Evolutionary conservation across 2,888 invertebrate species (phyloP), one percentile per base, ranked within the genome.

Genomic region (Salticus scenicus): DNA sequence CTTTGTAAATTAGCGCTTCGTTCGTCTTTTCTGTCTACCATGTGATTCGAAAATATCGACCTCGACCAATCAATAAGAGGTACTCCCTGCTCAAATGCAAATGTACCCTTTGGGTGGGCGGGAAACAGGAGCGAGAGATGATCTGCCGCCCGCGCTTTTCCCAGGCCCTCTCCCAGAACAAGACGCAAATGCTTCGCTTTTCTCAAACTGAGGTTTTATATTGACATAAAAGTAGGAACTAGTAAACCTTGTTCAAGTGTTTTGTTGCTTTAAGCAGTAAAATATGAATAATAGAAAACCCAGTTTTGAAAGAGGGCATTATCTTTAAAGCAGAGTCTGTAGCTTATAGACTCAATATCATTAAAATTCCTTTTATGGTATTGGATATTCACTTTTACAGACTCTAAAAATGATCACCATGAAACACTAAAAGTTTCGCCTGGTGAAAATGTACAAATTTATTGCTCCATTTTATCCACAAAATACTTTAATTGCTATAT

Each of bases 31-130:
- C 66, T 67, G 57, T 75, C 66, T 73, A 77, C 72, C 77, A 84
- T 78, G 76, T 77, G 83, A 84, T 84, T 84, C 77, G 77, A 77
- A 57, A 84, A 57, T 84, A 84, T 84, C 83, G 77, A 84, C 83
- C 83, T 73, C 69, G 64, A 71, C 72, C 73, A 84, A 84, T 84
- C 83, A 84, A 84, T 84, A 84, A 84, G 67, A 84, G 83, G 75
- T 82, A 64, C 75, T 42, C 82, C 70, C 75, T 41, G 75, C 77
- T 72, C 71, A 66, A 70, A 84, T 84, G 77, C 77, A 76, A 82
- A 82, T 70, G 82, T 57, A 57, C 71, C 20, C 67, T 73, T 74
- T 31, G 28, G 17, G 51, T 69, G 67, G 82, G 76, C 82, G 82
- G 82, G 70, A 64, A 27, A 20, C 28, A 20, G 33, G 33, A 24